Percentiles rank a stretch among this genome's conserved stretches.
phyloP scores from a whole-genome alignment of 2,797 vertebrate genomes.

The Pangasius macronema region DNA sequence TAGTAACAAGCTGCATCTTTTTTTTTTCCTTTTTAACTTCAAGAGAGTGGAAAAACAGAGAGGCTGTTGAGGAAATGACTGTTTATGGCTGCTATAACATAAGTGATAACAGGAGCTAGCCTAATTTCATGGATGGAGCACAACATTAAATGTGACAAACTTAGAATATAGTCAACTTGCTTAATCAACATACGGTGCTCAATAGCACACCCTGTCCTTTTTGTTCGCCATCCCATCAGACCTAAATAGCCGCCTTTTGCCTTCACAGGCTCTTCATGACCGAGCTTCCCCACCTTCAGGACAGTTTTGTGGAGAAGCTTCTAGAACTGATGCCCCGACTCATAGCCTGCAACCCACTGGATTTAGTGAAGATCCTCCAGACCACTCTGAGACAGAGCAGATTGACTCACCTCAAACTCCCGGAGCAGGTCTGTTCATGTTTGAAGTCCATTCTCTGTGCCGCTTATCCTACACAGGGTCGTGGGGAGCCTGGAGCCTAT shows the following conservation, averaged over 20 bases:
- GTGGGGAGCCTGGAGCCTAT: too few species aligned
- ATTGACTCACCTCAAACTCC: conserved; percentile 86
- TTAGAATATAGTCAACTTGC: not conserved
- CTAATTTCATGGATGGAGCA: not conserved
- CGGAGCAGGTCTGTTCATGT: conserved; percentile 78
- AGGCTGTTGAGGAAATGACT: not conserved
- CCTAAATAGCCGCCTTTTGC: not conserved
- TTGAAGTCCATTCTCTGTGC: too few species aligned
- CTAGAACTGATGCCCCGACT: conserved; percentile 91
- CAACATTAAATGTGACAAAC: not conserved
- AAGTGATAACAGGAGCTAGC: not conserved
- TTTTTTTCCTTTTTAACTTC: not conserved
- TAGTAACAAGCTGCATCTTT: not conserved
- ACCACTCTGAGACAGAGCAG: conserved; percentile 87
- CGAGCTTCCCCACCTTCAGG: conserved; percentile 91
- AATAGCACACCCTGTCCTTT: too few species aligned
- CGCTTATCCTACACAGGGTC: too few species aligned
- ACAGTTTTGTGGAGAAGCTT: conserved; percentile 92
- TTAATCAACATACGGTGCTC: not conserved
- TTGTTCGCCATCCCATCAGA: not conserved
- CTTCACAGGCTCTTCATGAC: conserved; percentile 81
- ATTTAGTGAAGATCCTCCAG: conserved; percentile 93
- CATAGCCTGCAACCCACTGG: conserved; percentile 85
- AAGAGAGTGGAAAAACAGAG: not conserved
- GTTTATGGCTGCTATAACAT: not conserved